A percentile compares a stretch with the other conserved stretches of the same genome.
Evolutionary conservation across 2,797 vertebrate genomes (phyloP).

Genomic region (Lepilemur septentrionalis): DNA sequence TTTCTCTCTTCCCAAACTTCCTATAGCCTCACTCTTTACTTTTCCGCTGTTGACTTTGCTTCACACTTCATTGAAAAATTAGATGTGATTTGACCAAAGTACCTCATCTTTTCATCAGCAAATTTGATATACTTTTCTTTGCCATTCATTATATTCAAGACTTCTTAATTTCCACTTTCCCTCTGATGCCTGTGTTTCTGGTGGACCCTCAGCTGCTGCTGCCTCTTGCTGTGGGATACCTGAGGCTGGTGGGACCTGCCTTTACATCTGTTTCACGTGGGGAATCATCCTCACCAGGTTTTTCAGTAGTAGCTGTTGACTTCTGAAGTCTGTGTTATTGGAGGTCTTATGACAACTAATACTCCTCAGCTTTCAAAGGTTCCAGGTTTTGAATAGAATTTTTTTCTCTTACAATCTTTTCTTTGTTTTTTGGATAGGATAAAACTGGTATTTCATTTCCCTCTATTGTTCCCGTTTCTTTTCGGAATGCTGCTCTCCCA

Average conservation of each 20-base stretch:
- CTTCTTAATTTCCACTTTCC: neutral
- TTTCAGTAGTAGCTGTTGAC: neutral
- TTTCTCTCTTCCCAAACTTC: neutral
- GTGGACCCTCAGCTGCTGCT: neutral
- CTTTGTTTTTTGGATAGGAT: neutral
- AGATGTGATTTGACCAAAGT: neutral
- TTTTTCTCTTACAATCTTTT: neutral
- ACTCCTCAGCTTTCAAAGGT: neutral
- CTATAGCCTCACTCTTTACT: neutral
- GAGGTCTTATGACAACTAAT: neutral
- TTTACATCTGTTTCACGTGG: neutral
- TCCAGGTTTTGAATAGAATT: neutral
- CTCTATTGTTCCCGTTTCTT: neutral
- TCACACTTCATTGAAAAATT: neutral
- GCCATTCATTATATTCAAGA: neutral
- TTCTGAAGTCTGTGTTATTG: neutral
- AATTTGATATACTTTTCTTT: neutral
- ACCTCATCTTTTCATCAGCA: neutral
- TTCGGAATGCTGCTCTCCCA: neutral
- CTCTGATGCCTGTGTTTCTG: neutral
- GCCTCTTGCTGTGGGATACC: neutral
- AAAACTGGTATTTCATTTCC: conserved; percentile 10
- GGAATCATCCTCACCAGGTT: neutral
- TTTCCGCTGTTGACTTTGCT: neutral
- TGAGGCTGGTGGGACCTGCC: neutral